A percentile compares a stretch with the other conserved stretches of the same genome.
Conservation (phyloP, 2,888 invertebrate species). For the Agrotis segetum region DNA sequence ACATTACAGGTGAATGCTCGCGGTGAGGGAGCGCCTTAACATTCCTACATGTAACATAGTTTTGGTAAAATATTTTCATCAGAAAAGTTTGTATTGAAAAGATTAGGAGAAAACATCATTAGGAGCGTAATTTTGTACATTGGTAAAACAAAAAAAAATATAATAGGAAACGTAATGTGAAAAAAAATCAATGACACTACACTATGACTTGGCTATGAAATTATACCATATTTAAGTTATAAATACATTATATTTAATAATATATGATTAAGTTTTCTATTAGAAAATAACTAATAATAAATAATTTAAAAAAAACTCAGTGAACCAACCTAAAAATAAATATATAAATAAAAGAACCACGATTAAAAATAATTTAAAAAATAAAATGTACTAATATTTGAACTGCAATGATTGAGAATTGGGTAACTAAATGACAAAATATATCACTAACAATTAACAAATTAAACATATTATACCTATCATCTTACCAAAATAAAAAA, state of each 20-base stretch:
- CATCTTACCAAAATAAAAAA: too few relatives aligned
- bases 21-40: neutral
- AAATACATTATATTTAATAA: neutral
- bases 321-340: neutral
- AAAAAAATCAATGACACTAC: neutral
- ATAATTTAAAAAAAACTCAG: neutral
- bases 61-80: neutral
- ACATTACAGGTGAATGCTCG: too few relatives aligned
- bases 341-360: constrained; percentile 20
- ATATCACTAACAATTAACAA: too few relatives aligned
- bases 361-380: neutral
- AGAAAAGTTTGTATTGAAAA: too few relatives aligned
- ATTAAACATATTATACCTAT: too few relatives aligned
- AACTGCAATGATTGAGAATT: constrained; percentile 14
- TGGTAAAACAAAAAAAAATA: too few relatives aligned
- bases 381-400: constrained; percentile 2
- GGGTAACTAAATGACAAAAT: constrained; percentile 33
- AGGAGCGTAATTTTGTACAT: neutral
- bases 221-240: constrained; percentile 17
- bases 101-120: neutral
- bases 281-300: neutral
- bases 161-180: neutral
- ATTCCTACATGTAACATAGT: neutral
- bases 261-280: neutral
- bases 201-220: neutral